Evolutionary conservation across 1,140 invertebrate genomes (phyloP).

Genomic region (Drosophila ficusphila): DNA sequence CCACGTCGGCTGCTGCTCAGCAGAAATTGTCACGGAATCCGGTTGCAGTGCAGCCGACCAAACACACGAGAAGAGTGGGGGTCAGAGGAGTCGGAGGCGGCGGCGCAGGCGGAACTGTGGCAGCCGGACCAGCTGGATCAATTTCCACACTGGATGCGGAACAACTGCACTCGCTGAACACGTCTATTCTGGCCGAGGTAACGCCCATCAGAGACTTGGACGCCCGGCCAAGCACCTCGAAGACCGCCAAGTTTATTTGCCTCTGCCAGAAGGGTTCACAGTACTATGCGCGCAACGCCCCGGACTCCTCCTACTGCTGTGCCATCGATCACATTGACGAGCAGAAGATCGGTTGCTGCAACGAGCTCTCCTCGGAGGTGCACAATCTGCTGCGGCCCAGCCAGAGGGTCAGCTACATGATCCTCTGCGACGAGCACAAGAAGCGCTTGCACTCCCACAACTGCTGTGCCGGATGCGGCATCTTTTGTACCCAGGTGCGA

Average conservation of each 20-base stretch:
- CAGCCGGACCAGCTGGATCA: constrained; percentile 1
- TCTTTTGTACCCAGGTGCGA: constrained; percentile 96
- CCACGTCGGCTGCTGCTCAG: constrained; percentile 16
- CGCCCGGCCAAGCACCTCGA: constrained; percentile 47
- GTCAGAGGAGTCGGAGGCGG: background rate
- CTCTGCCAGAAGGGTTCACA: constrained; percentile 79
- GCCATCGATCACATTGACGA: constrained; percentile 93
- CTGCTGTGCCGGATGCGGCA: constrained; percentile 95
- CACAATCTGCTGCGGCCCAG: constrained; percentile 90
- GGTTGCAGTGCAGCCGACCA: constrained; percentile 5
- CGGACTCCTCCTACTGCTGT: constrained; percentile 84
- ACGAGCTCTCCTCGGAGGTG: constrained; percentile 85
- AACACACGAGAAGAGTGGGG: constrained; percentile 39
- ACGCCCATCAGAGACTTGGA: constrained; percentile 29
- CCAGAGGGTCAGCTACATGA: constrained; percentile 91
- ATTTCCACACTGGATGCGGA: constrained; percentile 23
- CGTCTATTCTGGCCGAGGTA: constrained; percentile 29
- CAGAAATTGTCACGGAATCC: background rate
- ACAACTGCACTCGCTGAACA: constrained; percentile 50
- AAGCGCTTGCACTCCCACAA: constrained; percentile 92
- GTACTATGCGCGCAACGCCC: constrained; percentile 75
- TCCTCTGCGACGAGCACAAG: constrained; percentile 93
- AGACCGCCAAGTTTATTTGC: constrained; percentile 64
- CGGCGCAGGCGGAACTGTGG: background rate
- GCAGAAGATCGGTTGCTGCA: constrained; percentile 91